A percentile compares a stretch with the other conserved stretches of the same genome.
These are phyloP conservation scores for Rattus rattus DNA, from an alignment of 2,113 vertebrate genomes.

Conservation along the genomic window DNA sequence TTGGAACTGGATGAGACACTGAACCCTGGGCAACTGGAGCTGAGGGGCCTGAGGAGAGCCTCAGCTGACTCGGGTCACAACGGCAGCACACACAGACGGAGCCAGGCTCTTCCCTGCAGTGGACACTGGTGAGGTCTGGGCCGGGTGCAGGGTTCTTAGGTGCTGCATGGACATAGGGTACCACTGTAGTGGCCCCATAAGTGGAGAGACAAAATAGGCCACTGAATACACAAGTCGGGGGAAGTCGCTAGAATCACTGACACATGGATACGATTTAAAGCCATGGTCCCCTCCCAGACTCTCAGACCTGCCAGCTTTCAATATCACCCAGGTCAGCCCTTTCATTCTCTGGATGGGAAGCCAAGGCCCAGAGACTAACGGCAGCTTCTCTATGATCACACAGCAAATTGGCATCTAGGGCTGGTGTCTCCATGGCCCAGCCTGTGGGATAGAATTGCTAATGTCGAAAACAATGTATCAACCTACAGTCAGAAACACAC, in stretches of 20 bases:
- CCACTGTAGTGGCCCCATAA: not conserved
- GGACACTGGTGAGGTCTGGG: not conserved
- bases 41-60: not conserved
- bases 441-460: not conserved
- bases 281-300: not conserved
- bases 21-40: rapidly evolving
- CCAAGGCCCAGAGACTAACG: not conserved
- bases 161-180: not conserved
- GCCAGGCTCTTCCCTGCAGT: not conserved
- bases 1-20: not conserved
- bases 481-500: slow-evolving; percentile 44
- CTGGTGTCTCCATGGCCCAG: not conserved
- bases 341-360: not conserved
- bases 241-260: no score
- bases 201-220: not conserved
- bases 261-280: not conserved
- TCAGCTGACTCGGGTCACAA: not conserved
- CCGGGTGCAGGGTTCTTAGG: not conserved
- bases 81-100: not conserved
- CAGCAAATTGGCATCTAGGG: not conserved
- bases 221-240: rapidly evolving
- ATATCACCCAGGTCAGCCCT: not conserved
- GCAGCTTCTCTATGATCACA: not conserved
- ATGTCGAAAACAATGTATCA: slow-evolving; percentile 45
- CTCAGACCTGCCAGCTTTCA: not conserved